phyloP scores from a whole-genome alignment of 92 coral and sea anemone genomes.

The Palythoa grandis region DNA sequence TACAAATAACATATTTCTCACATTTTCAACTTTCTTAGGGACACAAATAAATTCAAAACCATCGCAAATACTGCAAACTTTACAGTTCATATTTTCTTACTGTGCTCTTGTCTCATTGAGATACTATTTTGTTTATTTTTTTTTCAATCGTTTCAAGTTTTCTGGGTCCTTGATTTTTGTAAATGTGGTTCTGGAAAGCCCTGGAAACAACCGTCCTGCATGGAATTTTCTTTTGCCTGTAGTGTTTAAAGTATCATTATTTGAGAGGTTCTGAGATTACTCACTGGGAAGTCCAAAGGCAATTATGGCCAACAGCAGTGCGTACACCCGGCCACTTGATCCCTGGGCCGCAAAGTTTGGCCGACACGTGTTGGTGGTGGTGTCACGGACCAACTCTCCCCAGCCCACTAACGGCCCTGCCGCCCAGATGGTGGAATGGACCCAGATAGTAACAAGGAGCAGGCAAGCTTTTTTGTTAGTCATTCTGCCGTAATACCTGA shows the following conservation, averaged over 20 bases:
- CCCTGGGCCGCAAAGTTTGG: slow-evolving; percentile 55
- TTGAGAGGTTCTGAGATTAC: background rate
- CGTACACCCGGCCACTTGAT: slow-evolving; percentile 36
- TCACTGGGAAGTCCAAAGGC: slow-evolving; percentile 50
- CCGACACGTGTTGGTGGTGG: slow-evolving; percentile 61
- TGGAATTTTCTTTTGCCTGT: no score
- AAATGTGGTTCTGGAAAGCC: no score
- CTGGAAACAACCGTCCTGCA: no score
- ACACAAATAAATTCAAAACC: no score
- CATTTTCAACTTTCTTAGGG: no score
- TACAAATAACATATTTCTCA: no score
- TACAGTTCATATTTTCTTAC: no score
- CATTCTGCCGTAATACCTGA: slow-evolving; percentile 62
- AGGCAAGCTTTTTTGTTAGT: slow-evolving; percentile 46
- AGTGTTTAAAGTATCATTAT: background rate
- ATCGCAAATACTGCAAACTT: no score
- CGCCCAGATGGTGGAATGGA: slow-evolving; percentile 63
- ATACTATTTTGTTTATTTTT: background rate
- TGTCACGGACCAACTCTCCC: slow-evolving; percentile 58
- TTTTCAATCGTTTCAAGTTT: no score
- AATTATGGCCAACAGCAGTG: slow-evolving; percentile 39
- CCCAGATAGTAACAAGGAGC: slow-evolving; percentile 49
- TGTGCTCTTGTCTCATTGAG: no score
- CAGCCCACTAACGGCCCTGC: slow-evolving; percentile 56
- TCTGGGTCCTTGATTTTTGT: no score